A percentile compares a stretch with the other conserved stretches of the same genome.
phyloP scores from a whole-genome alignment of 2,113 vertebrate species.

The Gila orcuttii region DNA sequence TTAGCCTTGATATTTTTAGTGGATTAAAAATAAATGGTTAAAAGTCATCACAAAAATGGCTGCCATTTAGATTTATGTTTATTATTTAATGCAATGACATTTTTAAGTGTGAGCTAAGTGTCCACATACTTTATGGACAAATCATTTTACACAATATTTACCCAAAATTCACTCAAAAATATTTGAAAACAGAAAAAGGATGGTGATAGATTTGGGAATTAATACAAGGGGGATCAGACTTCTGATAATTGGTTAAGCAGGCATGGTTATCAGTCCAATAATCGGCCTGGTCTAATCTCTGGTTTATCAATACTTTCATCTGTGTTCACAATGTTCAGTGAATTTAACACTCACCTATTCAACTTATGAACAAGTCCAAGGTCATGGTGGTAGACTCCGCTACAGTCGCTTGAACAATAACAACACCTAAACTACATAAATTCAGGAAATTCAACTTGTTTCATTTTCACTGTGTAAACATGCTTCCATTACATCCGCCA shows the following conservation, averaged over 20 bases:
- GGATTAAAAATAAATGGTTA: neutral
- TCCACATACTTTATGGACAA: neutral
- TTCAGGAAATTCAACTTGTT: conserved; percentile 10
- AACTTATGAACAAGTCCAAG: neutral
- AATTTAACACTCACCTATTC: neutral
- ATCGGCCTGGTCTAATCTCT: neutral
- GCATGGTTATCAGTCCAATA: neutral
- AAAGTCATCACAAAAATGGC: neutral
- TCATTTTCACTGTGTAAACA: conserved; percentile 14
- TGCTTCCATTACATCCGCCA: neutral
- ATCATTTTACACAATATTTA: neutral
- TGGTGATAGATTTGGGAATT: neutral
- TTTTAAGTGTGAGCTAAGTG: neutral
- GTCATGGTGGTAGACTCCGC: neutral
- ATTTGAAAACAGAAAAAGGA: neutral
- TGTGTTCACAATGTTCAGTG: neutral
- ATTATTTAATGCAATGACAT: neutral
- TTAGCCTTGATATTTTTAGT: neutral
- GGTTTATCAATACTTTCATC: neutral
- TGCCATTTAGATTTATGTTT: neutral
- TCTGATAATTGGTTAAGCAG: neutral
- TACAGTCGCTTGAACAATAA: neutral
- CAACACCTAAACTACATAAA: neutral
- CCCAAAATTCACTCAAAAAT: neutral
- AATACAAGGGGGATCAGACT: neutral